These are phyloP conservation scores for Drosophila auraria DNA, from an alignment of 1,140 invertebrate species.

Conservation along the genomic window DNA sequence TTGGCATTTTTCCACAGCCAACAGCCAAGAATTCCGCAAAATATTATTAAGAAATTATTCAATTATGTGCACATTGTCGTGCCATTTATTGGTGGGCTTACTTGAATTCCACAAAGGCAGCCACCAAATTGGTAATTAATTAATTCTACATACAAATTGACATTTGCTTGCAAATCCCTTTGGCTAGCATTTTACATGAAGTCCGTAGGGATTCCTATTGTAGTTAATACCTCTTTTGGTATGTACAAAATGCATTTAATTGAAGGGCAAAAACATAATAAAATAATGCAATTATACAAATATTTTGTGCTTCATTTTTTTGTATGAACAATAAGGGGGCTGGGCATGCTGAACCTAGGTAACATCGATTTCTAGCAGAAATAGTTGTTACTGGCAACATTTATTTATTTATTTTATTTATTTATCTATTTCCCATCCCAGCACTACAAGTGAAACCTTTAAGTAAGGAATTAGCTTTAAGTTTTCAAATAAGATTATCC, in stretches of 20 bases:
- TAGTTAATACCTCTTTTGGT: not conserved
- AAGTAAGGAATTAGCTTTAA: no score
- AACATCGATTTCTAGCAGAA: no score
- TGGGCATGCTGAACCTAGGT: no score
- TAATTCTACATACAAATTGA: slow-evolving; percentile 6
- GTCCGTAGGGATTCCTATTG: not conserved
- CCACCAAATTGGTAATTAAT: slow-evolving; percentile 16
- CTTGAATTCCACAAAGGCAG: not conserved
- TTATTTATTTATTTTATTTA: no score
- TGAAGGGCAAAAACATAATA: not conserved
- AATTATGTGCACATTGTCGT: slow-evolving; percentile 7
- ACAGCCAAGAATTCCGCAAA: not conserved
- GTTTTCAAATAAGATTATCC: no score
- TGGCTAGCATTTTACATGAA: slow-evolving; percentile 2
- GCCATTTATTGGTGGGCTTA: not conserved
- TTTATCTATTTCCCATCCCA: no score
- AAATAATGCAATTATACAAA: not conserved
- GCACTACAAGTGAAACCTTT: no score
- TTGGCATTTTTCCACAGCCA: not conserved
- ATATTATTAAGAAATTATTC: slow-evolving; percentile 3
- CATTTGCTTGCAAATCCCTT: slow-evolving; percentile 1
- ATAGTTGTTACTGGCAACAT: not conserved
- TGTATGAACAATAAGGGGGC: not conserved
- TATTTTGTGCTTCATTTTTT: not conserved
- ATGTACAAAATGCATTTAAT: slow-evolving; percentile 9